Percentiles rank a stretch among this genome's conserved stretches.
phyloP scores from a whole-genome alignment of 2,888 invertebrate genomes.

The Euphydryas editha region DNA sequence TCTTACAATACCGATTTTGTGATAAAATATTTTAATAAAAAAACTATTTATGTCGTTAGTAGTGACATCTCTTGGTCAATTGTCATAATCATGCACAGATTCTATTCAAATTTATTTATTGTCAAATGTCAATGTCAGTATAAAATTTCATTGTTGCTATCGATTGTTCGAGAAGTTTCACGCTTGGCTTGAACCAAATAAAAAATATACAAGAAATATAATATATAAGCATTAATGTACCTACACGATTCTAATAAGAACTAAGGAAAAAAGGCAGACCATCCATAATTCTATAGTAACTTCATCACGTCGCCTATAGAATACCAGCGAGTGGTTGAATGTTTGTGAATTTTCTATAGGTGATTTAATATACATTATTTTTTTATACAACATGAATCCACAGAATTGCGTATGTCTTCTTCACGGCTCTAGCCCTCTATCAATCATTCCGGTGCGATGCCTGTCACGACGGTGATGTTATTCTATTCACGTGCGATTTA shows the following conservation, averaged over 20 bases:
- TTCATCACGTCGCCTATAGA: constrained; percentile 3
- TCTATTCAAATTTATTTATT: neutral
- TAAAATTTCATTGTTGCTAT: neutral
- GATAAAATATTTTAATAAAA: no score
- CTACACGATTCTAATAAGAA: neutral
- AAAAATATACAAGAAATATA: neutral
- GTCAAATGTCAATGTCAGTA: neutral
- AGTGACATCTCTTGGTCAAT: neutral
- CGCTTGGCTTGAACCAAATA: neutral
- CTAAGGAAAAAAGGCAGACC: neutral
- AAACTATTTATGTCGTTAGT: neutral
- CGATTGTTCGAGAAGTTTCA: neutral
- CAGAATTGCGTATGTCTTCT: constrained; percentile 34
- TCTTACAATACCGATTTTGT: no score
- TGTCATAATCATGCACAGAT: neutral
- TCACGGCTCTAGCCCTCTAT: constrained; percentile 32
- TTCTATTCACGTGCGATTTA: constrained; percentile 42
- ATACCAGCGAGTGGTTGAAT: constrained; percentile 10
- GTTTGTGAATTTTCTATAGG: constrained; percentile 25
- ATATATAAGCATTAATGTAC: neutral
- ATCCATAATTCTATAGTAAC: neutral
- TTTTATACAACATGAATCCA: constrained; percentile 25
- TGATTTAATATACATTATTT: constrained; percentile 29
- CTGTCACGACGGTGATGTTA: constrained; percentile 40
- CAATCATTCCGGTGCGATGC: constrained; percentile 43